Evolutionary conservation across 1,140 invertebrate species (phyloP), one percentile per base, ranked within the genome.

Genomic region (Chironomus striatipennis): DNA sequence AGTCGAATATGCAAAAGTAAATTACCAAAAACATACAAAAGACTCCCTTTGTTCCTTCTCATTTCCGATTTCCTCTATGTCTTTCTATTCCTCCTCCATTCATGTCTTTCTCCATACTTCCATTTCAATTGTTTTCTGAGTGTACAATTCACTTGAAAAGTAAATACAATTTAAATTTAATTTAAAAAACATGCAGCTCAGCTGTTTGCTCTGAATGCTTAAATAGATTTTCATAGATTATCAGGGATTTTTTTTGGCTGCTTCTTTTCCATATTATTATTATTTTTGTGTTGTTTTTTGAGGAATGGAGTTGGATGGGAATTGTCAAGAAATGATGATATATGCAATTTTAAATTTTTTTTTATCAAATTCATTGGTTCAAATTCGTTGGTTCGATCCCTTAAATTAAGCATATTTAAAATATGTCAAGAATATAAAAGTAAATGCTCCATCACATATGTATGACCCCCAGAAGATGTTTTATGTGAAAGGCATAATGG

Each of bases 161-260:
- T 57, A 57, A 57, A 57, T 70, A 20, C 17, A 70, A 70, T 18
- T 70, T 70, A 70, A 70, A 70, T 70, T 70, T 70, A 70, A 70
- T 70, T 70, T 70, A 70, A 21, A 57, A 70, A 20, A 20, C 20
- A 20, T 70, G 65, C 65, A 70, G 65, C 17, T 70, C 17, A 70
- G 65, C 65, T 70, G 65, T 18, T 57, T 57, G 47, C 47, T 57
- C n/a, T 57, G 20, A 70, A 70, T 70, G 17, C 65, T 70, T 70
- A 70, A 70, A 70, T 8, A 70, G 65, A 70, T 70, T 70, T 9
- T 70, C 65, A 7, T 18, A 21, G 65, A 70, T 70, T 20, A 20
- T 70, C 17, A 18, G 18, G 17, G 65, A 70, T 70, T 18, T n/a
- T 34, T 34, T 34, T 34, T 34, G 24, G 24, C 24, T 34, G 24